Evolutionary conservation across 64 coral and sea anemone species (phyloP).

Genomic region (Trachythela sp.): DNA sequence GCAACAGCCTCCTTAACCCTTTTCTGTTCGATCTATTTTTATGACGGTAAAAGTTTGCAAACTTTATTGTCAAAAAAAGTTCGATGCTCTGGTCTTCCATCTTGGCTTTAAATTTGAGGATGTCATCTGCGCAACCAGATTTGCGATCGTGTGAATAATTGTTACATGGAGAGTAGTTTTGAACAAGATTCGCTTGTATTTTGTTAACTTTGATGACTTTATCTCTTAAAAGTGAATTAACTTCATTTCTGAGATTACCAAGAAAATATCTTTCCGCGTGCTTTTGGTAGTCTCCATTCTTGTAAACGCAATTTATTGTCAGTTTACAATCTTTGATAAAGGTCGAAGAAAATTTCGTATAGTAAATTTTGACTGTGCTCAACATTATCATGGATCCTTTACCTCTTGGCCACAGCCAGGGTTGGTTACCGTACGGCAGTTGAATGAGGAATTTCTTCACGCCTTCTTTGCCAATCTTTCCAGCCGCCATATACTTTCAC

Average conservation of each 20-base stretch:
- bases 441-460: neutral
- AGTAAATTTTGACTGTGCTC: neutral
- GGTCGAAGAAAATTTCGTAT: neutral
- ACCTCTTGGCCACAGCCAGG: neutral
- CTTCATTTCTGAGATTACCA: neutral
- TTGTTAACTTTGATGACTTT: neutral
- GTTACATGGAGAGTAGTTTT: neutral
- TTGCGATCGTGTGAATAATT: no score
- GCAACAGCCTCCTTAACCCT: neutral
- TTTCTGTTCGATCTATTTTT: neutral
- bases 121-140: neutral
- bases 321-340: neutral
- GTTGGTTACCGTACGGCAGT: neutral
- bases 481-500: neutral
- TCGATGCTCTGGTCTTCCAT: neutral
- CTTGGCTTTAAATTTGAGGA: neutral
- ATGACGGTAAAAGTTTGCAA: neutral
- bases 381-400: neutral
- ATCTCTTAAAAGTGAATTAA: neutral
- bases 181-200: neutral
- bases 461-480: neutral
- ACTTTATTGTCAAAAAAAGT: neutral
- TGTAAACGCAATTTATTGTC: neutral
- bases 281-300: neutral
- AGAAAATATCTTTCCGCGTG: neutral